Evolutionary conservation across 2,797 vertebrate genomes (phyloP).

Genomic region (Pantherophis alleghaniensis): DNA sequence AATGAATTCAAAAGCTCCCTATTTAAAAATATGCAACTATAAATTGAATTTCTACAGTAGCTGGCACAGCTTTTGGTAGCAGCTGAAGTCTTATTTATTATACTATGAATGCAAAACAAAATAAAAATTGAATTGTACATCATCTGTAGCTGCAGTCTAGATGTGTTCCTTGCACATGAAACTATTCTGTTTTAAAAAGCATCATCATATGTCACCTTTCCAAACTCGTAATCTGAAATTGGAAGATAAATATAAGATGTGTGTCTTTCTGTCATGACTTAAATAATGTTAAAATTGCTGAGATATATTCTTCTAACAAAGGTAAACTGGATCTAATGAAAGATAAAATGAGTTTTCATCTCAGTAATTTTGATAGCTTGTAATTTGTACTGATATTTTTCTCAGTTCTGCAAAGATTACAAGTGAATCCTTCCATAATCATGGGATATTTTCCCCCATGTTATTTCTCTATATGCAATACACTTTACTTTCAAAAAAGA

Average conservation of each 20-base stretch:
- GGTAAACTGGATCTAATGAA: slow-evolving; percentile 79
- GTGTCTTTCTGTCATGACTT: slow-evolving; percentile 77
- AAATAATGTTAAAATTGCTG: slow-evolving; percentile 80
- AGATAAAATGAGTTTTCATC: slow-evolving; percentile 75
- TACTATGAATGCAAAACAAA: slow-evolving; percentile 59
- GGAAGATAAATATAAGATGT: slow-evolving; percentile 80
- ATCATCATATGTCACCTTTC: slow-evolving; percentile 67
- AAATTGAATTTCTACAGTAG: slow-evolving; percentile 64
- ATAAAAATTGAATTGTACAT: slow-evolving; percentile 63
- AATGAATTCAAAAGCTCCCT: slow-evolving; percentile 46
- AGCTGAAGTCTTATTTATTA: slow-evolving; percentile 58
- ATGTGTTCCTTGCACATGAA: slow-evolving; percentile 65
- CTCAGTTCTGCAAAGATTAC: slow-evolving; percentile 55
- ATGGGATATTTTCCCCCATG: slow-evolving; percentile 14
- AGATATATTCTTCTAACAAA: slow-evolving; percentile 75
- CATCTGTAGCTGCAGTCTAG: slow-evolving; percentile 63
- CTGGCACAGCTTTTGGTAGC: slow-evolving; percentile 58
- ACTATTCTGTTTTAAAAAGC: slow-evolving; percentile 60
- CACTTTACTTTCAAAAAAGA: slow-evolving; percentile 34
- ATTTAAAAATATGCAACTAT: slow-evolving; percentile 64
- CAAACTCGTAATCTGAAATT: slow-evolving; percentile 67
- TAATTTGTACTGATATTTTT: slow-evolving; percentile 71
- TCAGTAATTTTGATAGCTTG: slow-evolving; percentile 76
- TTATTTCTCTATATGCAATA: slow-evolving; percentile 34
- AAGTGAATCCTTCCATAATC: slow-evolving; percentile 33